Conservation (phyloP, 2,797 vertebrate species). For the Presbytis comata region DNA sequence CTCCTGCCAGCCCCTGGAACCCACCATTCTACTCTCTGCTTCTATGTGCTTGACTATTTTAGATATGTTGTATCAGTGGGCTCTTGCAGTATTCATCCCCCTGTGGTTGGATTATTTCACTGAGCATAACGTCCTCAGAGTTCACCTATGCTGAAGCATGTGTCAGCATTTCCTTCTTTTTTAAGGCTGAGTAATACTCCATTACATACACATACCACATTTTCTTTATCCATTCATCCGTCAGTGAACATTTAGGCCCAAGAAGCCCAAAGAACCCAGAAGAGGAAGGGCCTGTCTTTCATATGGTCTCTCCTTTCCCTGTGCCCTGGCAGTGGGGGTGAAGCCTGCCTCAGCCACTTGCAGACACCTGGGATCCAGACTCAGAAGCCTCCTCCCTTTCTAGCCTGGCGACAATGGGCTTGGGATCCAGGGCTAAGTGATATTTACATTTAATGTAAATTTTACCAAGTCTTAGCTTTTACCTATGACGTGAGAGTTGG, state of each 20-base stretch:
- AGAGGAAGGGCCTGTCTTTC: no score
- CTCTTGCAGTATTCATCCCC: no score
- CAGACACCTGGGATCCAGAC: not conserved
- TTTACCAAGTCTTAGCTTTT: not conserved
- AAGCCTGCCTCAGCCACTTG: not conserved
- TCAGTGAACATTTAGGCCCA: no score
- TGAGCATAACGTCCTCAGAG: no score
- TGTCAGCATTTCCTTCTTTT: not conserved
- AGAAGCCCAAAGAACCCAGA: not conserved
- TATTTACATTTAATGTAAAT: not conserved
- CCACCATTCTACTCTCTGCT: no score
- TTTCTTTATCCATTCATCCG: not conserved
- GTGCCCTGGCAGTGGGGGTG: accelerated
- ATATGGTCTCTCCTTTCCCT: no score
- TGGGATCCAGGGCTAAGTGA: not conserved
- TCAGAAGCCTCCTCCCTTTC: not conserved
- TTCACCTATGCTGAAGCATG: not conserved
- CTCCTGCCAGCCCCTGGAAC: not conserved
- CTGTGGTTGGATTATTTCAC: not conserved
- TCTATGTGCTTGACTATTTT: not conserved
- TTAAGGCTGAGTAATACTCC: not conserved
- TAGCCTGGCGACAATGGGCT: not conserved
- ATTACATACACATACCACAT: not conserved
- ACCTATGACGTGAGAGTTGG: not conserved
- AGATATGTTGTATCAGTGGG: not conserved